Evolutionary conservation across 2,888 invertebrate genomes (phyloP).

Genomic region (Chalcis sispes): DNA sequence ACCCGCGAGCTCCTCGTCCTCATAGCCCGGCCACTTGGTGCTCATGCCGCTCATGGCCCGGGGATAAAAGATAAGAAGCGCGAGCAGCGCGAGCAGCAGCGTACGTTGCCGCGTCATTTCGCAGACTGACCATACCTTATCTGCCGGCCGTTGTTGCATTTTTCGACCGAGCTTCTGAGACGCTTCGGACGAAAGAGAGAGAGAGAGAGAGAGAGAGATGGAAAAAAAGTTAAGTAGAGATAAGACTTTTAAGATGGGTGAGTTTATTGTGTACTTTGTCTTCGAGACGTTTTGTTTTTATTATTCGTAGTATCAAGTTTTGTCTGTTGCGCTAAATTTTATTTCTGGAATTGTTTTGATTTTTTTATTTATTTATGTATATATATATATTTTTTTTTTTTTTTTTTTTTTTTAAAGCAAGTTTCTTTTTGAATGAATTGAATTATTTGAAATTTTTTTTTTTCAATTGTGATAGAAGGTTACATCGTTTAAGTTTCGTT

Average conservation of each 20-base stretch:
- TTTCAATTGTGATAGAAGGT: no score
- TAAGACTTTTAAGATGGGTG: background rate
- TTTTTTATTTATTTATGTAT: no score
- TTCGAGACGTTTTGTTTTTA: no score
- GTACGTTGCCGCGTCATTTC: slow-evolving; percentile 66
- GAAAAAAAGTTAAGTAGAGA: background rate
- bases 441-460: no score
- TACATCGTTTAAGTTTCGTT: no score
- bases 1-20: slow-evolving; percentile 47
- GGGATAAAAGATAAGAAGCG: slow-evolving; percentile 50
- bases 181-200: background rate
- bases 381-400: no score
- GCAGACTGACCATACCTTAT: slow-evolving; percentile 68
- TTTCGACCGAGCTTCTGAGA: background rate
- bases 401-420: no score
- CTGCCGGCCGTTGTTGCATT: background rate
- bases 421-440: no score
- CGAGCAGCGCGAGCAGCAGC: slow-evolving; percentile 60
- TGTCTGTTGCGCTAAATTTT: no score
- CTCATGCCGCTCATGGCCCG: slow-evolving; percentile 21
- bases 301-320: no score
- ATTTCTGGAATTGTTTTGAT: no score
- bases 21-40: background rate
- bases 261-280: no score
- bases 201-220: background rate